phyloP scores from a whole-genome alignment of 53 echinoderm and acorn worm genomes.

The Mesocentrotus franciscanus region DNA sequence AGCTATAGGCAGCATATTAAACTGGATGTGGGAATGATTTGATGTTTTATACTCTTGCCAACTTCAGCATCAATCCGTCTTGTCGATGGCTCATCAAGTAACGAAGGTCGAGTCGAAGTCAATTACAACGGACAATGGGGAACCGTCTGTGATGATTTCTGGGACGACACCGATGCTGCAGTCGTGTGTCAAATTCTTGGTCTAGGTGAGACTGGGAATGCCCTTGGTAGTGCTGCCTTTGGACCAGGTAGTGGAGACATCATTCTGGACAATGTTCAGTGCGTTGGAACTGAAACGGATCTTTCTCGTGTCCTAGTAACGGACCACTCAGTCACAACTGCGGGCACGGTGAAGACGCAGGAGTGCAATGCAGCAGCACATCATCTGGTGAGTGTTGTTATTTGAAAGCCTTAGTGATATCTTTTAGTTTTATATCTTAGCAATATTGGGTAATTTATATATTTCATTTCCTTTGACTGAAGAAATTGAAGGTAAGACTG shows the following conservation, averaged over 20 bases:
- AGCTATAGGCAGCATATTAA: too few species aligned
- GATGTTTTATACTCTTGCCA: too few species aligned
- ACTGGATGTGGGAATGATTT: too few species aligned
- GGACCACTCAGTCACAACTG: neutral
- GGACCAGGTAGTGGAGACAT: conserved; percentile 10
- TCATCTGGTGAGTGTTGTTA: neutral
- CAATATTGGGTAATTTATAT: too few species aligned
- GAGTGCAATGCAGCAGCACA: neutral
- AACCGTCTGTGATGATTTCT: conserved; percentile 60
- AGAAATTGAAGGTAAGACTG: too few species aligned
- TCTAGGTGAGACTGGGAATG: conserved; percentile 34
- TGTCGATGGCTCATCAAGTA: neutral
- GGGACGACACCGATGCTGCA: conserved; percentile 67
- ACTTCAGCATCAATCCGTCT: neutral
- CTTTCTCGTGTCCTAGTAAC: conserved; percentile 18
- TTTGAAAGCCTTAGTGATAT: neutral
- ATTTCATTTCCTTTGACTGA: too few species aligned
- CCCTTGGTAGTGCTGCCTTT: neutral
- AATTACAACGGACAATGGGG: conserved; percentile 51
- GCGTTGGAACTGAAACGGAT: conserved; percentile 46
- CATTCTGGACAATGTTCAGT: conserved; percentile 46
- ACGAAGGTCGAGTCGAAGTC: conserved; percentile 66
- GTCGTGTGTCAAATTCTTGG: conserved; percentile 62
- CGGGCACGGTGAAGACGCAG: neutral
- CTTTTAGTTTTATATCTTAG: too few species aligned